Conservation (phyloP, 2,888 invertebrate species). For the Amphipyra berbera region DNA sequence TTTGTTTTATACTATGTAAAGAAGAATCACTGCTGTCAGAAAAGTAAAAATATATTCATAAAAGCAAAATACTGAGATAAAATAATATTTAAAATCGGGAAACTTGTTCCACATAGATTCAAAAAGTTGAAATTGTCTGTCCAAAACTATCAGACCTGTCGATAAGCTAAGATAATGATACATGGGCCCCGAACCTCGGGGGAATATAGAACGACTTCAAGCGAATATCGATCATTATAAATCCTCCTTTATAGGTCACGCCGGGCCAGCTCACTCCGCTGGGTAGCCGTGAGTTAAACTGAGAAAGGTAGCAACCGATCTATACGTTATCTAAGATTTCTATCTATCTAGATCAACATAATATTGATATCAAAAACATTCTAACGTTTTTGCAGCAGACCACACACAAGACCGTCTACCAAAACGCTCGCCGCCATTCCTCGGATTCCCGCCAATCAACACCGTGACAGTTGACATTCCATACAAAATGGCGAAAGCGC, state of each 20-base stretch:
- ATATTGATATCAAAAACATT: conserved; percentile 41
- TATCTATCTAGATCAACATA: conserved; percentile 47
- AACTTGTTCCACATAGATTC: conserved; percentile 4
- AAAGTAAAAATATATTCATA: background rate
- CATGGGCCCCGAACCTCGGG: conserved; percentile 22
- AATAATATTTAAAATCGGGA: background rate
- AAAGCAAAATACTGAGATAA: background rate
- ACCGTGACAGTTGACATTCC: conserved; percentile 79
- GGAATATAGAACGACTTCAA: conserved; percentile 27
- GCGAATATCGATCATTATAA: conserved; percentile 52
- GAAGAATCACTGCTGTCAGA: too few relatives aligned
- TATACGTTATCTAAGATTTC: conserved; percentile 36
- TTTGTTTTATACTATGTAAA: too few relatives aligned
- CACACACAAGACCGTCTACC: conserved; percentile 65
- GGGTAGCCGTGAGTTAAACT: conserved; percentile 3
- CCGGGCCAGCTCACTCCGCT: conserved; percentile 15
- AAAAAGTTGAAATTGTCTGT: conserved; percentile 25
- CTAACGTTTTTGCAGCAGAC: conserved; percentile 60
- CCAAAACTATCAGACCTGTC: conserved; percentile 34
- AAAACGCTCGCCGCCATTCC: conserved; percentile 63
- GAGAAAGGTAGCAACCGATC: conserved; percentile 20
- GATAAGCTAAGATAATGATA: conserved; percentile 47
- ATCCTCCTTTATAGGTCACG: conserved; percentile 49
- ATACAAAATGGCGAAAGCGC: conserved; percentile 75
- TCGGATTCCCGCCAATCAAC: conserved; percentile 69